Percentiles rank a stretch among this genome's conserved stretches.
These are phyloP conservation scores for Nanorana parkeri DNA, from an alignment of 2,113 vertebrate species.

Conservation along the genomic window DNA sequence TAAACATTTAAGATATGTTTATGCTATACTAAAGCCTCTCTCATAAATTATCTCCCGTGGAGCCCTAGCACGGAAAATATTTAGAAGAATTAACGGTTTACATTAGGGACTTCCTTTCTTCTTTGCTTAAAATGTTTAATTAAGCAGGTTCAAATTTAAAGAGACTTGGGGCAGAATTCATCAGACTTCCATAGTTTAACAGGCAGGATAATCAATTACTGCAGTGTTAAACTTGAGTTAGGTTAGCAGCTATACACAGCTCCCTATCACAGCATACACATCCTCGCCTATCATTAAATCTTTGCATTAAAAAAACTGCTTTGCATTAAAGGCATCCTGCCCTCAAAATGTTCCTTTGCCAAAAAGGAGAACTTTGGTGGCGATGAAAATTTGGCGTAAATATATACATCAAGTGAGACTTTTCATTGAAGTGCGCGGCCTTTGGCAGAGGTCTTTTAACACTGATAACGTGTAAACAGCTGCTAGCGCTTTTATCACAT, in stretches of 20 bases:
- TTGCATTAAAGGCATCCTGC: background rate
- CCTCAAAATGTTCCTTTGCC: no score
- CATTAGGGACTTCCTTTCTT: constrained; percentile 44
- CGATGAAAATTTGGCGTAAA: no score
- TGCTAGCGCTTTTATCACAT: no score
- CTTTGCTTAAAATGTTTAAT: constrained; percentile 50
- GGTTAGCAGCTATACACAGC: constrained; percentile 5
- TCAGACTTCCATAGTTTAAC: constrained; percentile 42
- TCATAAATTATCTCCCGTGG: constrained; percentile 50
- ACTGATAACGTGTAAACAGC: no score
- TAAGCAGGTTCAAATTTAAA: constrained; percentile 50
- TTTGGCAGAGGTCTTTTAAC: no score
- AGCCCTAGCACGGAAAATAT: constrained; percentile 31
- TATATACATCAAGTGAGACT: no score
- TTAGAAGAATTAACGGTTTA: constrained; percentile 42
- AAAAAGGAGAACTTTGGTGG: no score
- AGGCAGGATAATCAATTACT: constrained; percentile 41
- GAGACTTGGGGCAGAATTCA: constrained; percentile 53
- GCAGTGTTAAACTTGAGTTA: constrained; percentile 4
- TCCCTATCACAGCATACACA: background rate
- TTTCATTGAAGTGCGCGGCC: no score
- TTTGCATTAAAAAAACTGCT: background rate
- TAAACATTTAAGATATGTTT: constrained; percentile 49
- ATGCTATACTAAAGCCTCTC: constrained; percentile 45
- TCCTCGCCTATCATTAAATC: background rate